These are phyloP conservation scores for Zele albiditarsus DNA, from an alignment of 2,888 invertebrate species.

Conservation along the genomic window DNA sequence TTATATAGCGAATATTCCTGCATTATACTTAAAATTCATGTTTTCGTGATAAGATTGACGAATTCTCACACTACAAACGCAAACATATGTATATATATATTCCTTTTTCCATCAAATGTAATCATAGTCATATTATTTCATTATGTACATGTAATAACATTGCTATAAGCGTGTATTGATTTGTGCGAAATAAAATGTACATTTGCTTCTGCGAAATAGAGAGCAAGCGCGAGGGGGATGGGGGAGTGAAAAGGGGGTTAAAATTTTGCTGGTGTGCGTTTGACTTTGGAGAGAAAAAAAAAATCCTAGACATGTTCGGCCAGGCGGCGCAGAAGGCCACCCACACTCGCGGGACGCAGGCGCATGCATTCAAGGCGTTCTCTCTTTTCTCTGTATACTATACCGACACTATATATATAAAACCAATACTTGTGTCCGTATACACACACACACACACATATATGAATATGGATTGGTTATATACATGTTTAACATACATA, in stretches of 20 bases:
- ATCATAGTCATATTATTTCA: not conserved
- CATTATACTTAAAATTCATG: not conserved
- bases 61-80: no score
- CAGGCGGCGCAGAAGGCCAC: conserved; percentile 60
- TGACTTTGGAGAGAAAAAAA: conserved; percentile 38
- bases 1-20: not conserved
- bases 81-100: not conserved
- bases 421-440: not conserved
- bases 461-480: not conserved
- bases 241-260: not conserved
- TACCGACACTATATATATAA: not conserved
- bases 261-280: conserved; percentile 39
- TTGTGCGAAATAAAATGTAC: conserved; percentile 4
- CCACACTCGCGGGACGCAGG: conserved; percentile 44
- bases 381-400: conserved; percentile 18
- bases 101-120: not conserved
- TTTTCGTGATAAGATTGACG: not conserved
- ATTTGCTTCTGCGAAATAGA: not conserved
- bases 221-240: not conserved
- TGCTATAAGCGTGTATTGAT: not conserved
- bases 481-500: conserved; percentile 50
- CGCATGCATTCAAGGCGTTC: conserved; percentile 44
- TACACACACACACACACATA: conserved; percentile 14
- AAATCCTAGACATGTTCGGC: conserved; percentile 57
- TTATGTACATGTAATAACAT: not conserved